Conservation (phyloP, 53 echinoderm and acorn worm species). For the Crossaster papposus region DNA sequence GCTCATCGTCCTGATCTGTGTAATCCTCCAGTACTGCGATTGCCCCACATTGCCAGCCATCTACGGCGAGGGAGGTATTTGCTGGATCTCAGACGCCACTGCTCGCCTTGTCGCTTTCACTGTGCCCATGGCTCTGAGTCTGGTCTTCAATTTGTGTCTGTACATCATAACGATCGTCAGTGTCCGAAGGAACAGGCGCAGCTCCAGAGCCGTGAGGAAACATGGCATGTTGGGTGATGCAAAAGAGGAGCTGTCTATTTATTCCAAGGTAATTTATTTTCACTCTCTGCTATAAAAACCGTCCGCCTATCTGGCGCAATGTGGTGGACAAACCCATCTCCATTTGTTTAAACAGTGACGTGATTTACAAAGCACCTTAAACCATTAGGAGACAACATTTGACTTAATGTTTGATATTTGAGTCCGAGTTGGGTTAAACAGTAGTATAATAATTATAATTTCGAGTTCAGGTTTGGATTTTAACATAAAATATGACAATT, state of each 20-base stretch:
- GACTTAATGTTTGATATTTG: too few relatives aligned
- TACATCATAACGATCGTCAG: slow-evolving; percentile 33
- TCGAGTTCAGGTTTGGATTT: too few relatives aligned
- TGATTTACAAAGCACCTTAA: too few relatives aligned
- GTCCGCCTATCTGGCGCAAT: too few relatives aligned
- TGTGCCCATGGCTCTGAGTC: slow-evolving; percentile 35
- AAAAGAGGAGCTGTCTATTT: slow-evolving; percentile 40
- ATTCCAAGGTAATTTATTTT: slow-evolving; percentile 30
- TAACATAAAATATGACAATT: too few relatives aligned
- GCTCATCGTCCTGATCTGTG: slow-evolving; percentile 22
- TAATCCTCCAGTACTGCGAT: slow-evolving; percentile 45
- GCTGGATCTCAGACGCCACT: slow-evolving; percentile 40
- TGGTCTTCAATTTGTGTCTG: slow-evolving; percentile 9
- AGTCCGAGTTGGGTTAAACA: too few relatives aligned
- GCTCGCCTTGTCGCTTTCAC: slow-evolving; percentile 40
- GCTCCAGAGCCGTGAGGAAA: slow-evolving; percentile 26
- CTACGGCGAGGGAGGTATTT: slow-evolving; percentile 34
- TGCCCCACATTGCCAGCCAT: background rate
- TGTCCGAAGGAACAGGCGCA: slow-evolving; percentile 23
- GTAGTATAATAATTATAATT: too few relatives aligned
- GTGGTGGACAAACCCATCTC: too few relatives aligned
- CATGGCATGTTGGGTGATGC: slow-evolving; percentile 5
- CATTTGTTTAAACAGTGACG: too few relatives aligned
- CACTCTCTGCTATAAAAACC: background rate
- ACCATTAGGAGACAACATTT: too few relatives aligned